Evolutionary conservation across 2,888 invertebrate species (phyloP).

Genomic region (Drosophila conformis): DNA sequence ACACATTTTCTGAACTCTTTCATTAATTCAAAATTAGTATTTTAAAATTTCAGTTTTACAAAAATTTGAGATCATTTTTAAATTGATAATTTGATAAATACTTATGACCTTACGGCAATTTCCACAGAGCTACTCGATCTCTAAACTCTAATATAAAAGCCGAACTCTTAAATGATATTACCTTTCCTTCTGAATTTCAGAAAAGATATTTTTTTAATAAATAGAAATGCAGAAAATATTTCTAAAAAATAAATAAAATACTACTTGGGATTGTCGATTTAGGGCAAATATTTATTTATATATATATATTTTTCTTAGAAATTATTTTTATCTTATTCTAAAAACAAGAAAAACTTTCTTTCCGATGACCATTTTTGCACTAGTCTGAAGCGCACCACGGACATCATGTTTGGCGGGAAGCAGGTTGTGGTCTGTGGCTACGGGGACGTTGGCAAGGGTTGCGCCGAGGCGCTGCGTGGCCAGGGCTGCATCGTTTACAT

Average conservation of each 20-base stretch:
- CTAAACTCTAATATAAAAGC: neutral
- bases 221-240: neutral
- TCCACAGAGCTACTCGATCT: neutral
- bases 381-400: conserved; percentile 86
- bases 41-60: neutral
- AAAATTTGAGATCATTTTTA: neutral
- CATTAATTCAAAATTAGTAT: too few relatives aligned
- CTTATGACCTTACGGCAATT: neutral
- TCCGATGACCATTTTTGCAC: neutral
- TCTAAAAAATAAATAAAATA: neutral
- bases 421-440: conserved; percentile 98
- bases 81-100: neutral
- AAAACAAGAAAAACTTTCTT: neutral
- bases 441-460: conserved; percentile 98
- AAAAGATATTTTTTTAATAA: neutral
- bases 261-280: neutral
- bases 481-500: conserved; percentile 93
- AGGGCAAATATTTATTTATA: neutral
- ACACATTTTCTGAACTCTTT: neutral
- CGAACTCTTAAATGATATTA: neutral
- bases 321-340: neutral
- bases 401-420: conserved; percentile 98
- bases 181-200: neutral
- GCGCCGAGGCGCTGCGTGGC: conserved; percentile 96
- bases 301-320: neutral